Base-by-base conservation (phyloP, 2,797 vertebrate genomes). In the Semaprochilodus insignis region DNA sequence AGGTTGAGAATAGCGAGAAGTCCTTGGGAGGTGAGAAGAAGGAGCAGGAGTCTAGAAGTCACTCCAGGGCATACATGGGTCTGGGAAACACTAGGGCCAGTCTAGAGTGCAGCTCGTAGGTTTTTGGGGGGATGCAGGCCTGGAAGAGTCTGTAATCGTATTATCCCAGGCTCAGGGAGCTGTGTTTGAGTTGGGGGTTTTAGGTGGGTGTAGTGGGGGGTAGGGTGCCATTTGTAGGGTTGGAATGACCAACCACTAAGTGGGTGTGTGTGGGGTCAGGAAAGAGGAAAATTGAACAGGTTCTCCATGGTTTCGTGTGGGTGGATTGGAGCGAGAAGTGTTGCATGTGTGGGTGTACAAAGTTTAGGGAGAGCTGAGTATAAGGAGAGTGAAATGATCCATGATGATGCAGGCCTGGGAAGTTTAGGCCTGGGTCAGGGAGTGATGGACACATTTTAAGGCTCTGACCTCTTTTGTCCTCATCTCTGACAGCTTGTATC, bases 361-460 rank as follows among this genome's bases (percentile, higher is more conserved):
- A 60, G 44, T 31, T 54, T 34, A 74, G 66, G 57, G 52, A 54
- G 48, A 21, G 57, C 15, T 34, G 59, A 51, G 48, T 72, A 71
- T 40, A 55, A 63, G 55, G 66, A 69, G 76, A 75, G 77, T 82
- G 80, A 79, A 80, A 52, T 86, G 84, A 85, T 80, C 80, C 77
- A 81, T 81, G 85, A 78, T 84, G 78, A 86, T 80, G 65, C 17
- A 25, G 52, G 74, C 70, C 66, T 66, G 44, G 27, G 27, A 80
- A 57, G 25, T 71, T 63, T 13, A 31, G 51, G 74, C 44, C 21
- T 57, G 63, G 27, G 74, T 80, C 44, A 83, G 11, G 6, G 17
- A 36, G 54, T 70, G 63, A 78, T 71, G 55, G 44, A 75, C 23
- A 44, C n/a, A 65, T 19, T 81, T 69, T 77, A 72, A 81, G 31